Base-by-base conservation (phyloP, 2,888 invertebrate genomes). In the Tinea trinotella region DNA sequence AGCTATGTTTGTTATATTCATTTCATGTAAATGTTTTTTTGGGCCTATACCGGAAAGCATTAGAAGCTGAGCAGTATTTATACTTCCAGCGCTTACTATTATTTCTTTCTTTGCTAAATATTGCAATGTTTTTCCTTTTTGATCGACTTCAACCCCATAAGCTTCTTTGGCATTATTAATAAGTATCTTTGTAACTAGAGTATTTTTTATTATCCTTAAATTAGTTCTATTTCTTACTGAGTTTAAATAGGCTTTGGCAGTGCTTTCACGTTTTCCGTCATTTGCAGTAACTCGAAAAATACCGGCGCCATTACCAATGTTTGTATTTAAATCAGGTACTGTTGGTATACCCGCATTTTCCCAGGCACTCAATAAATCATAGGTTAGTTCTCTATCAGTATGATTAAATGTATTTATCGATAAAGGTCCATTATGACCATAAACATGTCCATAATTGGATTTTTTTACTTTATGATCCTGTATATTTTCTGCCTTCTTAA, bases 21-120 rank as follows among this genome's bases (percentile, higher is more conserved):
- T 69, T 1, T 71, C 48, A 9, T 58, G 36, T 0, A 87, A 62
- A 48, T 87, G 72, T 1, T 70, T 56, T 56, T 63, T 67, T 0
- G 84, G 79, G 0, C 88, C 88, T 1, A 88, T 64, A 15, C 88
- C 88, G 1, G 88, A 88, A 0, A 88, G 59, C 74, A 87, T 76
- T 1, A 88, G 61, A 5, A 88, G 59, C 53, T 87, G 83, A 0
- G 88, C 86, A 0, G 87, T 77, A 56, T 87, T 85, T 3, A 88
- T 67, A 1, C 78, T 52, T 3, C 88, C 88, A 1, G 79, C 83
- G 9, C 84, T 80, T 22, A 88, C 30, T 52, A 88, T 81, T 0
- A 88, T 68, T 61, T 89, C 88, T 52, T 73, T 75, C 13, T 55
- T 72, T 0, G 71, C 81, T 2, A 46, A 57, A 0, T 64, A 67